phyloP scores from a whole-genome alignment of 2,888 invertebrate species.

The Punctoribates punctum region DNA sequence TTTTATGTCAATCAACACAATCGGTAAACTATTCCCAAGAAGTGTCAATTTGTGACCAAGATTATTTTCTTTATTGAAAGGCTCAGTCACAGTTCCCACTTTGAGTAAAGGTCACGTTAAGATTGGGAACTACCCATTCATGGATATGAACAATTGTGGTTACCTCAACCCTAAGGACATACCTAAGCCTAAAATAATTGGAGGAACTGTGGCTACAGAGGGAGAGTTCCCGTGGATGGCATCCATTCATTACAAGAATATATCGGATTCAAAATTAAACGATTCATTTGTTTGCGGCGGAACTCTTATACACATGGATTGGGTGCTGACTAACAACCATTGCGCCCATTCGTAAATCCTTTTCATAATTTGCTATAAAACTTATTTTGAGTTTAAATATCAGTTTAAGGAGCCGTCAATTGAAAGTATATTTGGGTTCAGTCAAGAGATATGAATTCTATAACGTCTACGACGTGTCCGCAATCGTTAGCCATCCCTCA shows the following conservation, averaged over 20 bases:
- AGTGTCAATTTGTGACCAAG: no score
- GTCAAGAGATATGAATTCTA: background rate
- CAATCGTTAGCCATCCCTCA: background rate
- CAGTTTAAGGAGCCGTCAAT: no score
- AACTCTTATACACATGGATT: constrained; percentile 78
- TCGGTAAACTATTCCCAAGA: no score
- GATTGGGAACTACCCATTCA: no score
- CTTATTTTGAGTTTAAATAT: background rate
- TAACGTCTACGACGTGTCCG: background rate
- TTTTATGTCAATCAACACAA: no score
- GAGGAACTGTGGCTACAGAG: background rate
- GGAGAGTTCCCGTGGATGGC: background rate
- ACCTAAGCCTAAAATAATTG: background rate
- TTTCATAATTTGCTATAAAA: background rate
- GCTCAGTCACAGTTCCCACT: no score
- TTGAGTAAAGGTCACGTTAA: no score
- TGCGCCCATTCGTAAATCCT: constrained; percentile 46
- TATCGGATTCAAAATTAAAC: no score
- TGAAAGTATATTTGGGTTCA: background rate
- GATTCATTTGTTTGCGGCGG: constrained; percentile 70
- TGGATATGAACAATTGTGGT: no score
- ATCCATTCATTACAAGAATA: background rate
- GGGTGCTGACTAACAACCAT: constrained; percentile 89
- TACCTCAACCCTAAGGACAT: no score
- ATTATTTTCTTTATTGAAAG: no score